phyloP scores from a whole-genome alignment of 2,113 vertebrate species.

The Hipposideros armiger region DNA sequence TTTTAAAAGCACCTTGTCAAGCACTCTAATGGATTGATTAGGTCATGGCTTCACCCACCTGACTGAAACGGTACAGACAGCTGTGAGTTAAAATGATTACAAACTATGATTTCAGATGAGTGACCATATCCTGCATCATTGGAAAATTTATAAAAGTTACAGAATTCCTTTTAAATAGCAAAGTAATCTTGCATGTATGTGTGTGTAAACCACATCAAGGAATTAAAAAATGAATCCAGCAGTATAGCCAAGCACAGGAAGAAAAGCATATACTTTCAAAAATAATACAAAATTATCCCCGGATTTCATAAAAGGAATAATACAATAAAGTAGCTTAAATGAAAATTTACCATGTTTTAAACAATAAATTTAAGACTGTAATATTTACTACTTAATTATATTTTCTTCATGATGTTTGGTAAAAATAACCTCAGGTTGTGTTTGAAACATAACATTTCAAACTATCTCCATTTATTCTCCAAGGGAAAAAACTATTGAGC shows the following conservation, averaged over 20 bases:
- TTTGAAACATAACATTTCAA: slow-evolving; percentile 64
- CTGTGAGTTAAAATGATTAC: neutral
- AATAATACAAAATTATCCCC: slow-evolving; percentile 37
- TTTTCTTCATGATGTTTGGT: slow-evolving; percentile 41
- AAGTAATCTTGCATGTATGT: neutral
- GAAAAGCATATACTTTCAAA: slow-evolving; percentile 3
- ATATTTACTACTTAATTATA: slow-evolving; percentile 75
- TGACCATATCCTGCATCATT: neutral
- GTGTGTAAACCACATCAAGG: neutral
- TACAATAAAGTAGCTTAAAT: slow-evolving; percentile 66
- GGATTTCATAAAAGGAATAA: slow-evolving; percentile 59
- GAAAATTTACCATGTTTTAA: slow-evolving; percentile 57
- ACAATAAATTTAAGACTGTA: slow-evolving; percentile 58
- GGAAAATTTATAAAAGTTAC: neutral
- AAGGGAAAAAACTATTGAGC: slow-evolving; percentile 38
- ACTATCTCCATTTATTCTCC: slow-evolving; percentile 62
- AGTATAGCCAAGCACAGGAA: neutral
- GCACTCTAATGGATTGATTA: neutral
- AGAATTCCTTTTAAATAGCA: slow-evolving; percentile 7
- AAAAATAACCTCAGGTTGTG: slow-evolving; percentile 60
- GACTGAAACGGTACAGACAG: neutral
- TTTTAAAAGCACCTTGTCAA: neutral
- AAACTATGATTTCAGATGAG: neutral
- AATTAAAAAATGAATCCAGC: slow-evolving; percentile 16
- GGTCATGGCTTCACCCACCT: neutral